These are phyloP conservation scores for Andrena hattorfiana DNA, from an alignment of 2,888 invertebrate species.

Conservation along the genomic window DNA sequence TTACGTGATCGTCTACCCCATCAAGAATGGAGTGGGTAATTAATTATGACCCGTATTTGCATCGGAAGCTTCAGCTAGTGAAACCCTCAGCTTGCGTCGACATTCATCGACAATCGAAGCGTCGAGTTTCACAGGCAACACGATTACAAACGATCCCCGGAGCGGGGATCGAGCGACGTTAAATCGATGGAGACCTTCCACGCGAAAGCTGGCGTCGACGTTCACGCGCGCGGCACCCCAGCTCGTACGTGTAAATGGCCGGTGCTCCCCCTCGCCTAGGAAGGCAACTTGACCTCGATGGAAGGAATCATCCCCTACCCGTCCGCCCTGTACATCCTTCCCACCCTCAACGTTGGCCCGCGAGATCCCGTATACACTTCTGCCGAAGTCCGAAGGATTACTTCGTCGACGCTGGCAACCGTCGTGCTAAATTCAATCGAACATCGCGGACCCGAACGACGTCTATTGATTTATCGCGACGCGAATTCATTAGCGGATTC, in stretches of 20 bases:
- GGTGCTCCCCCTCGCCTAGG: background rate
- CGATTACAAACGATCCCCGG: background rate
- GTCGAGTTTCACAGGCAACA: background rate
- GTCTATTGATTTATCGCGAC: slow-evolving; percentile 3
- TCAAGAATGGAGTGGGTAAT: too few species aligned
- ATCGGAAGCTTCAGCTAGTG: too few species aligned
- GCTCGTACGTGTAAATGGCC: slow-evolving; percentile 36
- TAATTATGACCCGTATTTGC: too few species aligned
- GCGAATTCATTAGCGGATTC: slow-evolving; percentile 10
- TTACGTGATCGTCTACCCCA: too few species aligned
- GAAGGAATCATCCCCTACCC: slow-evolving; percentile 34
- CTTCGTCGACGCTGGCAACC: background rate
- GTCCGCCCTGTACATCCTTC: background rate
- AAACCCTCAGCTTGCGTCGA: too few species aligned
- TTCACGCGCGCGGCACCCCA: slow-evolving; percentile 13
- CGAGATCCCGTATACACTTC: background rate
- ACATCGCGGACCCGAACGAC: background rate
- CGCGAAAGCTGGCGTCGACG: slow-evolving; percentile 21
- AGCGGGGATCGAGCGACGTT: slow-evolving; percentile 14
- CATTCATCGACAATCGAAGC: too few species aligned
- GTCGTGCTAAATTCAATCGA: background rate
- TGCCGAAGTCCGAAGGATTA: slow-evolving; percentile 5
- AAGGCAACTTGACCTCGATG: slow-evolving; percentile 42
- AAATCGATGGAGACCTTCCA: slow-evolving; percentile 28
- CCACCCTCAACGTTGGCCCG: background rate